Evolutionary conservation across 1,140 invertebrate species (phyloP).

Genomic region (Apis mellifera): DNA sequence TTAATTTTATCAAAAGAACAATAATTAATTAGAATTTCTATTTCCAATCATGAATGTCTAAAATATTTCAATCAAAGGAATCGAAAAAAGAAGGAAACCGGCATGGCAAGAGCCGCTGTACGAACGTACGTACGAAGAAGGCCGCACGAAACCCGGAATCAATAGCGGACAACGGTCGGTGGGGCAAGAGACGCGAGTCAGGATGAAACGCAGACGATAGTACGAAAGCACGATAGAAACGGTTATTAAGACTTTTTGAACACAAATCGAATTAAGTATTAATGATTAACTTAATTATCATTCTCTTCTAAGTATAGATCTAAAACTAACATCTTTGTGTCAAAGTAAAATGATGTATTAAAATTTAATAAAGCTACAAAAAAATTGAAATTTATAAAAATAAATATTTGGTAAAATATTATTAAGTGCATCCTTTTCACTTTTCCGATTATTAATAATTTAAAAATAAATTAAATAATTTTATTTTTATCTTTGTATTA

Average conservation of each 20-base stretch:
- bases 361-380: background rate
- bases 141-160: constrained; percentile 72
- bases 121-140: constrained; percentile 66
- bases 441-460: background rate
- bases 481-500: background rate
- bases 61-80: constrained; percentile 20
- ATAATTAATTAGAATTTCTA: background rate
- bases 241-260: constrained; percentile 44
- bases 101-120: constrained; percentile 56
- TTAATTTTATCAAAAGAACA: too few relatives aligned
- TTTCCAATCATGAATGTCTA: background rate
- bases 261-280: background rate
- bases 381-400: background rate
- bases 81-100: constrained; percentile 46
- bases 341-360: background rate
- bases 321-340: background rate
- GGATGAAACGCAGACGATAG: constrained; percentile 54
- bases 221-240: constrained; percentile 49
- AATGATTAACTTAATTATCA: background rate
- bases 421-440: background rate
- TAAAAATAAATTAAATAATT: background rate
- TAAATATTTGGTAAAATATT: background rate
- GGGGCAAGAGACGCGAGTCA: constrained; percentile 59
- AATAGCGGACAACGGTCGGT: constrained; percentile 71
- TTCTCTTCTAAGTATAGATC: background rate